phyloP scores from a whole-genome alignment of 2,797 vertebrate species.

The Enteromius radiatus region DNA sequence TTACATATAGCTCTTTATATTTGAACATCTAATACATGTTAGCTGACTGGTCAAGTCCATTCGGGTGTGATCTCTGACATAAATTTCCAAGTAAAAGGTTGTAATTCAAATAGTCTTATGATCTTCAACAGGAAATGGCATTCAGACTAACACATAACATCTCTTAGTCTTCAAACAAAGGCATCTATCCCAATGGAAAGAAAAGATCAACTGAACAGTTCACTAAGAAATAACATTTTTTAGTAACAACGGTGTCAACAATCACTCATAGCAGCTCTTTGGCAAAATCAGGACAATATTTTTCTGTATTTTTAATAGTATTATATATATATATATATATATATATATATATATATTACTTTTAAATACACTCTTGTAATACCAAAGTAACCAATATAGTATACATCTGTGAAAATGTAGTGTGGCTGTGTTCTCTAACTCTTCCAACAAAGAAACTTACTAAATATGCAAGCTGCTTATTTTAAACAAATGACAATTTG shows the following conservation, averaged over 20 bases:
- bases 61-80: conserved; percentile 4
- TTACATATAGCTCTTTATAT: not conserved
- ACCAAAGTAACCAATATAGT: not conserved
- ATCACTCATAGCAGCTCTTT: conserved; percentile 12
- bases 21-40: not conserved
- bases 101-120: not conserved
- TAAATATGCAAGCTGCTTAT: not conserved
- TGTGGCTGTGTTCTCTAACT: not conserved
- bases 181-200: not conserved
- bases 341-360: not conserved
- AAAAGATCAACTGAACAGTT: not conserved
- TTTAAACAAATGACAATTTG: not conserved
- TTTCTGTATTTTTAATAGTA: not conserved
- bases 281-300: not conserved
- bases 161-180: not conserved
- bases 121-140: conserved; percentile 22
- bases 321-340: not conserved
- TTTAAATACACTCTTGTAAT: not conserved
- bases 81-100: not conserved
- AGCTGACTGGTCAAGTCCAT: not conserved
- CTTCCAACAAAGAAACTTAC: not conserved
- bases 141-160: conserved; percentile 14
- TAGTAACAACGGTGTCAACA: not conserved
- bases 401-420: not conserved
- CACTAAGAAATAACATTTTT: conserved; percentile 23